Conservation (phyloP, 2,888 invertebrate genomes). For the Tridacna crocea region DNA sequence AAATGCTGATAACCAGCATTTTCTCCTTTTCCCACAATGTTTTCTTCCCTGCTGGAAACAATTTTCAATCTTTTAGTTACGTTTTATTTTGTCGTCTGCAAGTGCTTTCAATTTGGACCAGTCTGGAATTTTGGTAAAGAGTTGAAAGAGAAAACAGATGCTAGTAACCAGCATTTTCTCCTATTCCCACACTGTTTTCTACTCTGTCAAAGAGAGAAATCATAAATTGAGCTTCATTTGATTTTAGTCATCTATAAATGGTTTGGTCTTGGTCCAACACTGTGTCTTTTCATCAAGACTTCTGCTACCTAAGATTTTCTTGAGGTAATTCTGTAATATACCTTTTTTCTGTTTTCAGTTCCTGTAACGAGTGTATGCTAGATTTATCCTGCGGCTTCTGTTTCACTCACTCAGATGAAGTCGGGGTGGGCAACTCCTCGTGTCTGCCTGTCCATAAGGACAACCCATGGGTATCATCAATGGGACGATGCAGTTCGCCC, state of each 20-base stretch:
- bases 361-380: slow-evolving; percentile 83
- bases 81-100: no score
- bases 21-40: neutral
- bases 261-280: no score
- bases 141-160: no score
- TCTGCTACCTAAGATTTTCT: no score
- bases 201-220: neutral
- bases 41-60: no score
- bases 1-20: neutral
- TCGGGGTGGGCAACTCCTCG: slow-evolving; percentile 77
- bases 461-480: slow-evolving; percentile 76
- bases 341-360: slow-evolving; percentile 37
- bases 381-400: slow-evolving; percentile 85
- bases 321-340: no score
- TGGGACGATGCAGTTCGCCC: slow-evolving; percentile 80
- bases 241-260: no score
- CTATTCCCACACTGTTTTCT: neutral
- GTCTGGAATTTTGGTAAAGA: no score
- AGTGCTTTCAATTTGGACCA: no score
- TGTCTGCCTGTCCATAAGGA: slow-evolving; percentile 81
- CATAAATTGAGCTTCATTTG: no score
- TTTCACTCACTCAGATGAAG: slow-evolving; percentile 73
- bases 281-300: no score
- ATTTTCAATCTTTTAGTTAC: no score
- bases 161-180: neutral